Evolutionary conservation across 2,113 vertebrate species (phyloP).

Genomic region (Cyprinodon brontotheroides): DNA sequence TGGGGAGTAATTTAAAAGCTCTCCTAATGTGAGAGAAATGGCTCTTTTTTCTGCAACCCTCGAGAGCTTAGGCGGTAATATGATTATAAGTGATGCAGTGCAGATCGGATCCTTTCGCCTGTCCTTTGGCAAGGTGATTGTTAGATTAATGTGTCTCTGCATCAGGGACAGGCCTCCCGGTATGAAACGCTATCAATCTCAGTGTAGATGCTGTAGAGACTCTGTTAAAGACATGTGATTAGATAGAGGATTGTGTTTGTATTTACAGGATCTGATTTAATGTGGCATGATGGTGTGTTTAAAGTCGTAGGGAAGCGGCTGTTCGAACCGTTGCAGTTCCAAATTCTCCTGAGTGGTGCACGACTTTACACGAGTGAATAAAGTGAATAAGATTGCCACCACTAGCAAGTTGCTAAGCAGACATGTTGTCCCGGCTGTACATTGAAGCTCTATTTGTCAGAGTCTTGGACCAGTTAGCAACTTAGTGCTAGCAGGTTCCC

Average conservation of each 20-base stretch:
- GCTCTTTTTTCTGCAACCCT: slow-evolving; percentile 50
- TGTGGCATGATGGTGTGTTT: slow-evolving; percentile 2
- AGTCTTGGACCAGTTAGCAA: too few relatives aligned
- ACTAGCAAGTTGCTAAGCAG: too few relatives aligned
- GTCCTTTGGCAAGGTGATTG: slow-evolving; percentile 75
- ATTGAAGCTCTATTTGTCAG: too few relatives aligned
- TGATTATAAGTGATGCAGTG: slow-evolving; percentile 72
- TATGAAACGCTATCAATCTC: slow-evolving; percentile 59
- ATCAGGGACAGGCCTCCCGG: slow-evolving; percentile 29
- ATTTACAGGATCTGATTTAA: slow-evolving; percentile 7
- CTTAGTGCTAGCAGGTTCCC: too few relatives aligned
- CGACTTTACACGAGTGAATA: too few relatives aligned
- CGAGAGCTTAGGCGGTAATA: slow-evolving; percentile 57
- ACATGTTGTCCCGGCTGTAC: too few relatives aligned
- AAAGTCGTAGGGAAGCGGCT: not conserved
- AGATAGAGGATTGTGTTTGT: slow-evolving; percentile 20
- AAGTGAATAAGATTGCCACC: too few relatives aligned
- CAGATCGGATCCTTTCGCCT: slow-evolving; percentile 57
- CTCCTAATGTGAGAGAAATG: slow-evolving; percentile 52
- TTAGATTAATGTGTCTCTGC: slow-evolving; percentile 67
- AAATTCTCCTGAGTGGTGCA: too few relatives aligned
- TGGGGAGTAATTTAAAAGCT: slow-evolving; percentile 40
- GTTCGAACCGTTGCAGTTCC: too few relatives aligned
- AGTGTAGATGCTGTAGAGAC: slow-evolving; percentile 34
- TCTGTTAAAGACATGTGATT: slow-evolving; percentile 32